Evolutionary conservation across 2,888 invertebrate species (phyloP).

Genomic region (Arctia plantaginis): DNA sequence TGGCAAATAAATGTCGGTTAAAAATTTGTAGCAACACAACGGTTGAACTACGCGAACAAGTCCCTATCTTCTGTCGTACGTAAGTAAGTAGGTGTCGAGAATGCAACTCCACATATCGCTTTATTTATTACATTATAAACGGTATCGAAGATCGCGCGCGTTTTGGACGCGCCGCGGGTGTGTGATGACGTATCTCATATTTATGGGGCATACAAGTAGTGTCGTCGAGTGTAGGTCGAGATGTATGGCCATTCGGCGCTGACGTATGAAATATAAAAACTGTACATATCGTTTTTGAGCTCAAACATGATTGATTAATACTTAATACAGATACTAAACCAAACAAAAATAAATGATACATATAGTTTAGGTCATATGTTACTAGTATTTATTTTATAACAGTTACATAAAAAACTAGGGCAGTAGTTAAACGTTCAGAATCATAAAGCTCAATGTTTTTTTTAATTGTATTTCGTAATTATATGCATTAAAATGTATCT

Average conservation of each 20-base stretch:
- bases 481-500: not conserved
- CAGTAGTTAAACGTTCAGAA: not conserved
- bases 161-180: constrained; percentile 62
- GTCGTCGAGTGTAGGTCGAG: constrained; percentile 73
- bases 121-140: constrained; percentile 78
- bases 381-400: not conserved
- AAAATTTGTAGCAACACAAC: constrained; percentile 15
- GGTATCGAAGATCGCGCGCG: constrained; percentile 65
- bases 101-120: constrained; percentile 60
- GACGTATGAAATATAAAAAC: constrained; percentile 55
- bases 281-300: not conserved
- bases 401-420: not conserved
- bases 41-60: constrained; percentile 6
- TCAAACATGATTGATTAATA: not conserved
- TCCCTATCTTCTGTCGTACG: constrained; percentile 27
- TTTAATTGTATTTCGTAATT: not conserved
- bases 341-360: not conserved
- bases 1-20: constrained; percentile 14
- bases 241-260: constrained; percentile 65
- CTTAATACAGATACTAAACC: not conserved
- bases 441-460: not conserved
- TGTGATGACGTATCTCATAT: constrained; percentile 80
- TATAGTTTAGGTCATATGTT: not conserved
- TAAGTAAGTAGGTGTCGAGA: constrained; percentile 76
- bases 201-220: constrained; percentile 67